Percentiles rank a stretch among this genome's conserved stretches.
These are phyloP conservation scores for Schizaphis graminum DNA, from an alignment of 2,888 invertebrate genomes.

Conservation along the genomic window DNA sequence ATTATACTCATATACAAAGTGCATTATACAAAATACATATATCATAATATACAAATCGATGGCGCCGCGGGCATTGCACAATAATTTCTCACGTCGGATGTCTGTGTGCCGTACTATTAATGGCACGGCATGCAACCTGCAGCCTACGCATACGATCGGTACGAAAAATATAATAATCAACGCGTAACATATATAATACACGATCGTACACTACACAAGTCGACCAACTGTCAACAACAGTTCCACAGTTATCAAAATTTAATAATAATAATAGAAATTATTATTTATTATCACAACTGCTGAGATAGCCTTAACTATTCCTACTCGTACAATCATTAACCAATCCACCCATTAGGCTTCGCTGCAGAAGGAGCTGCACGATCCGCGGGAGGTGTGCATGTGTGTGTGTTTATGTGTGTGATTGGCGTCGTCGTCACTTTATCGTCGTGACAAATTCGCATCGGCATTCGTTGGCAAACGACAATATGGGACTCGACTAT, in stretches of 20 bases:
- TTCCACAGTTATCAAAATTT: not conserved
- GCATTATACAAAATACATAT: no score
- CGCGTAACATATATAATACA: not conserved
- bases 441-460: constrained; percentile 63
- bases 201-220: not conserved
- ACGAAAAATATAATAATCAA: not conserved
- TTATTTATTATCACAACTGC: not conserved
- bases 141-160: not conserved
- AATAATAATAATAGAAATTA: not conserved
- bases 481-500: constrained; percentile 54
- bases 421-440: constrained; percentile 55
- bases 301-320: not conserved
- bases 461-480: constrained; percentile 65
- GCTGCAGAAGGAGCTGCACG: not conserved
- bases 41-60: not conserved
- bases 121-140: not conserved
- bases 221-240: not conserved
- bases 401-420: not conserved
- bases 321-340: not conserved
- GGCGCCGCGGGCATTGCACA: not conserved
- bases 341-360: not conserved
- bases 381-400: not conserved
- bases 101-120: not conserved
- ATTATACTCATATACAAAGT: no score
- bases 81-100: not conserved